Conservation (phyloP, 2,888 invertebrate species). For the Latrodectus elegans region DNA sequence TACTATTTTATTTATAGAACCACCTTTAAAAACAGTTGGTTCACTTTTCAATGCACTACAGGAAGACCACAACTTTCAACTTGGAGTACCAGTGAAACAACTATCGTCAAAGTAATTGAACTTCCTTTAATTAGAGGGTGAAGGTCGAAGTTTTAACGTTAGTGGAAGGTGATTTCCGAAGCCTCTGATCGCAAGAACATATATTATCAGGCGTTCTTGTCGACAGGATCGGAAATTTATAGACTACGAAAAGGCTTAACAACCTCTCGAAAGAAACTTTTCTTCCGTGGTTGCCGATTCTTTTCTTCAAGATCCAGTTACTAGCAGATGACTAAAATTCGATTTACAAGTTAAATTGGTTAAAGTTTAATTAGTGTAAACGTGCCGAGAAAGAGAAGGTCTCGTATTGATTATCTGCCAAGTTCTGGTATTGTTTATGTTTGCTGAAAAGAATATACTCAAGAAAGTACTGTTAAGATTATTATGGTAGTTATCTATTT, state of each 20-base stretch:
- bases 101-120: not conserved
- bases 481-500: too few species aligned
- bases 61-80: too few species aligned
- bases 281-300: not conserved
- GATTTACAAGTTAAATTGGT: not conserved
- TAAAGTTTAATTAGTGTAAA: not conserved
- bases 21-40: too few species aligned
- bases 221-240: not conserved
- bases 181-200: constrained; percentile 1
- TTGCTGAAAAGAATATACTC: not conserved
- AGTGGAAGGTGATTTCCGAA: not conserved
- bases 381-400: not conserved
- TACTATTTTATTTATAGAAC: too few species aligned
- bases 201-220: not conserved
- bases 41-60: too few species aligned
- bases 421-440: not conserved
- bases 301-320: not conserved
- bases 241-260: not conserved
- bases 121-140: not conserved
- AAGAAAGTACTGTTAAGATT: too few species aligned
- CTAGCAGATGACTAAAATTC: not conserved
- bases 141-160: not conserved
- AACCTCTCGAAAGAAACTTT: not conserved
- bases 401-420: not conserved
- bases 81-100: not conserved